These are phyloP conservation scores for Aldabrachelys gigantea DNA, from an alignment of 2,113 vertebrate genomes.

Conservation along the genomic window DNA sequence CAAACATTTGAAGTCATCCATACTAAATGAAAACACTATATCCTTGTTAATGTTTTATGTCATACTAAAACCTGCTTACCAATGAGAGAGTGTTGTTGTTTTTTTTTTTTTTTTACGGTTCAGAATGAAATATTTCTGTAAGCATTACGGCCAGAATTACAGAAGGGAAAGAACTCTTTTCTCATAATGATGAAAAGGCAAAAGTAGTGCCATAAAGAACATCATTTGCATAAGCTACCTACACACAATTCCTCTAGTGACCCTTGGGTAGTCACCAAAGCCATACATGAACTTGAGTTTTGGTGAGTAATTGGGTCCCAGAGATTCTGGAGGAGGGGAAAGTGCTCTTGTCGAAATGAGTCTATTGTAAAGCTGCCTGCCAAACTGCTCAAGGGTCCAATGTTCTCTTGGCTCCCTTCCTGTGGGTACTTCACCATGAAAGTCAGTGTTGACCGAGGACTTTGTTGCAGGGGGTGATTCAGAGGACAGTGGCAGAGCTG, in stretches of 20 bases:
- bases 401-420: not conserved
- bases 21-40: not conserved
- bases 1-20: not conserved
- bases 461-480: not conserved
- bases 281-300: not conserved
- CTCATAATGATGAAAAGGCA: not conserved
- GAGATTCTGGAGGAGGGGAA: not conserved
- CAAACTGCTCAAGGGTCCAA: not conserved
- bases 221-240: not conserved
- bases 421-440: not conserved
- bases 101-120: not conserved
- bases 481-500: not conserved
- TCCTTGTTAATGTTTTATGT: not conserved
- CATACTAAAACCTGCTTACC: not conserved
- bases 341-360: not conserved
- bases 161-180: not conserved
- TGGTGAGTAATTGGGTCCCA: not conserved
- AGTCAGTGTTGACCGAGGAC: not conserved
- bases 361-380: not conserved
- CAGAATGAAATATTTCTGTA: not conserved
- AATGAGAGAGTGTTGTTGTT: not conserved
- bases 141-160: not conserved
- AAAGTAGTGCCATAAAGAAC: not conserved
- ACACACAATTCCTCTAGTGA: conserved; percentile 3
- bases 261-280: not conserved